Evolutionary conservation across 2,797 vertebrate species (phyloP), one percentile per base, ranked within the genome.

Genomic region (Podarcis lilfordi): DNA sequence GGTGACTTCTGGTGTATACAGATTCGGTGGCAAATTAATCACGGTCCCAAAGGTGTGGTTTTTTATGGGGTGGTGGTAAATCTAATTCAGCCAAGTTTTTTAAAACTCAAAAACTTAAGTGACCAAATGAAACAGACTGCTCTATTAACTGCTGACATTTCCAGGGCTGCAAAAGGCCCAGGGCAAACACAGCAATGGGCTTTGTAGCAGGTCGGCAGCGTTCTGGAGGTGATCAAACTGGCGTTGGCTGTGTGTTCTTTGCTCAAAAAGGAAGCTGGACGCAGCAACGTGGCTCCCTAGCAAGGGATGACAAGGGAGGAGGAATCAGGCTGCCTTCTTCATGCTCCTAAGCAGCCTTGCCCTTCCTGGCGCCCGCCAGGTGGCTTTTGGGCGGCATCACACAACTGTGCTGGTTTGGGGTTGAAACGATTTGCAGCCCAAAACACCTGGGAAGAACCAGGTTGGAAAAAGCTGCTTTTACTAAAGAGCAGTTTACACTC

Each of bases 11-110:
- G 90, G 94, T 90, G 50, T 61, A 55, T 75, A 40, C 92, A 93
- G 91, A 86, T 35, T 90, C 80, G 89, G 91, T 90, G 93, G 91
- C 87, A 94, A 45, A 0, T 68, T 1, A 71, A 89, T 89, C 90
- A 66, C 90, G 61, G 92, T 83, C 78, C 32, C 13, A 0, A 75
- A 85, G 91, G 84, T 50, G 78, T 89, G 78, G 32, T 93, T 86
- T 43, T 43, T 43, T 43, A 43, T 9, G 43, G 43, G 43, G 43
- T 43, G 43, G 43, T 43, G 43, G 43, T 43, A 9, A 59, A 90
- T 43, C 75, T 61, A 88, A 74, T 78, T 90, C 90, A 89, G 88
- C 92, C 90, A 86, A 86, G 89, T 66, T 74, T 40, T 32, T 72
- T 40, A 40, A 66, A 82, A 75, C 50, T 8, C 72, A 89, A 37